Base-by-base conservation (phyloP, 2,888 invertebrate genomes). In the Agrochola litura region DNA sequence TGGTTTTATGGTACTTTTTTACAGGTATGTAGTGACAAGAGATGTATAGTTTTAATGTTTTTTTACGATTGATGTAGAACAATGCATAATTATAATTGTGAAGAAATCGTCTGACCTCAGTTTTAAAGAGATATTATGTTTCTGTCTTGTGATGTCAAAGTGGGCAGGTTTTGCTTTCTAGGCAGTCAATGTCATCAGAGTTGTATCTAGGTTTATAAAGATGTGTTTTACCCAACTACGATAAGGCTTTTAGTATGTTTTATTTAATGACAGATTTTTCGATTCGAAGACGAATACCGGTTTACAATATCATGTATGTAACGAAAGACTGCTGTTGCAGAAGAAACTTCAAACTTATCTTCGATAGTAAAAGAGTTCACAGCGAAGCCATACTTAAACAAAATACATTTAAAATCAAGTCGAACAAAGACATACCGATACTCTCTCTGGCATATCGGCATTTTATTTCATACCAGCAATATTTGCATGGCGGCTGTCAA, bases 401-500 rank as follows among this genome's bases (percentile, higher is more conserved):
- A 67, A 85, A 73, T 61, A 76, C 76, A 77, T 75, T 58, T 63
- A 76, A 76, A 81, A 74, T 58, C 67, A 66, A 43, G 30, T n/a
- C 58, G 56, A 73, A 83, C 83, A 83, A 74, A 83, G 67, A 58
- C 54, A 69, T n/a, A 64, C 14, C 22, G 41, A 19, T 30, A 52
- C 64, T 61, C 67, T 25, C 85, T 54, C 37, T 30, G 73, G 73
- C 77, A 88, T 86, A 86, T 84, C 88, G 82, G 74, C 77, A 64
- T 86, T 89, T 89, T 89, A 89, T 85, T 81, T 83, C 87, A 80
- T 87, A 89, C 89, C 63, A 58, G 76, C 89, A 89, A 88, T 88
- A 89, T 88, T 88, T 88, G 84, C 89, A 85, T 90, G 85, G 83
- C 84, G 82, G 86, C 85, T 90, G 90, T 90, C 92, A 92, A 93